phyloP scores from a whole-genome alignment of 2,113 vertebrate species.

The Microcebus ravelobensis region DNA sequence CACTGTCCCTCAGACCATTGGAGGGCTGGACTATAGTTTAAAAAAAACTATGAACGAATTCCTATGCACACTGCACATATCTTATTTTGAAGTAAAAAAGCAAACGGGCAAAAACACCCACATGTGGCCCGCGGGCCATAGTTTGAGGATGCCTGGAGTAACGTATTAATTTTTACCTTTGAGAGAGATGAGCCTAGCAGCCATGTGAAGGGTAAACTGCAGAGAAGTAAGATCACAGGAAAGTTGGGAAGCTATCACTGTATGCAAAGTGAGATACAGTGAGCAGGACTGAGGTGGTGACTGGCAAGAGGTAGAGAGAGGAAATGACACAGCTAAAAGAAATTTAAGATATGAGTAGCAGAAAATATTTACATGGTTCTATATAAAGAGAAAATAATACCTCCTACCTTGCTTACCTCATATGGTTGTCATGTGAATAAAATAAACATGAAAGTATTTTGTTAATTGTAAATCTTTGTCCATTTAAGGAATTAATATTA shows the following conservation, averaged over 20 bases:
- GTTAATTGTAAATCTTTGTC: neutral
- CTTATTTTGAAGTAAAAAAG: too few relatives aligned
- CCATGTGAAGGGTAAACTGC: neutral
- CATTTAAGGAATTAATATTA: neutral
- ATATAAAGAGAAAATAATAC: neutral
- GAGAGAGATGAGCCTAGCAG: neutral
- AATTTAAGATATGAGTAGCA: neutral
- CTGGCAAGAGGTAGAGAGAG: neutral
- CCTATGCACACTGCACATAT: too few relatives aligned
- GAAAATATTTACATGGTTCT: neutral
- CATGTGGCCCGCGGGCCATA: too few relatives aligned
- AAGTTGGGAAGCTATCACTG: neutral
- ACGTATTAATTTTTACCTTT: neutral
- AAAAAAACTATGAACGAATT: too few relatives aligned
- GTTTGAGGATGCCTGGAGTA: neutral
- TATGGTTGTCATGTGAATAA: neutral
- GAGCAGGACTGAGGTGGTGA: neutral
- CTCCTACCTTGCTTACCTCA: neutral
- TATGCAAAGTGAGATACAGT: neutral
- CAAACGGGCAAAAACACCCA: too few relatives aligned
- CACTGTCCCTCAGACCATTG: too few relatives aligned
- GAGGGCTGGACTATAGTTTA: too few relatives aligned
- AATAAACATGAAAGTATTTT: conserved; percentile 1
- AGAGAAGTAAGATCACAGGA: neutral
- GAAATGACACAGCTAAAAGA: neutral